Conservation (phyloP, 2,113 vertebrate species). For the Lagopus muta region DNA sequence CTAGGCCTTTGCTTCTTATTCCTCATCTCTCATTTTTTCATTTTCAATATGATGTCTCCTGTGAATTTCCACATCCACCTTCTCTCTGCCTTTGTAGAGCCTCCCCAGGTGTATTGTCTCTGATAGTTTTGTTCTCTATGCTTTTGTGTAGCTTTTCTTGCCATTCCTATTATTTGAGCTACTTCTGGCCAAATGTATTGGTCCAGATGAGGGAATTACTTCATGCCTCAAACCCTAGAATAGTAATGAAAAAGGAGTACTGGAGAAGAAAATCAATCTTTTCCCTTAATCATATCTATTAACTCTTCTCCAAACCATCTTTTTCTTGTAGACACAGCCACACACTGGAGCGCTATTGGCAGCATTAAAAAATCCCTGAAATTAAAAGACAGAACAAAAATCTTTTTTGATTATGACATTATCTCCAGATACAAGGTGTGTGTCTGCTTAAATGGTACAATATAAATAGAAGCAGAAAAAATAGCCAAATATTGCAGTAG, state of each 20-base stretch:
- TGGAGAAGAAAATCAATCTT: slow-evolving; percentile 8
- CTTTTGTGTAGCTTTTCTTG: not conserved
- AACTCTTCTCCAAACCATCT: not conserved
- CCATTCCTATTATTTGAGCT: slow-evolving; percentile 15
- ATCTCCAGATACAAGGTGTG: not conserved
- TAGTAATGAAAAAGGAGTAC: slow-evolving; percentile 19
- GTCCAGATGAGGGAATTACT: slow-evolving; percentile 45
- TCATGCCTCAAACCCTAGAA: slow-evolving; percentile 32
- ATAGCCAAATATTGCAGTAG: not conserved
- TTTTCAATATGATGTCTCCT: not conserved
- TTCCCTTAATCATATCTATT: not conserved
- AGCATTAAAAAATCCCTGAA: not conserved
- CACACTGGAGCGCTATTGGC: not conserved
- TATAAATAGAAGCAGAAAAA: not conserved
- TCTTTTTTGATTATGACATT: not conserved
- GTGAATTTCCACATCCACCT: slow-evolving; percentile 10
- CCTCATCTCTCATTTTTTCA: not conserved
- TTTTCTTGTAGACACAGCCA: not conserved
- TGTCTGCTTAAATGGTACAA: not conserved
- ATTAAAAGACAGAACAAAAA: not conserved
- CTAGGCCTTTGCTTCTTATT: not conserved
- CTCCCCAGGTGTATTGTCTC: not conserved
- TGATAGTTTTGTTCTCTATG: not conserved
- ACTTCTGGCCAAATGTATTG: slow-evolving; percentile 15
- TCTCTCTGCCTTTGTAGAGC: not conserved